Percentiles rank a stretch among this genome's conserved stretches.
Conservation (phyloP, 2,797 vertebrate genomes). For the Characodon lateralis region DNA sequence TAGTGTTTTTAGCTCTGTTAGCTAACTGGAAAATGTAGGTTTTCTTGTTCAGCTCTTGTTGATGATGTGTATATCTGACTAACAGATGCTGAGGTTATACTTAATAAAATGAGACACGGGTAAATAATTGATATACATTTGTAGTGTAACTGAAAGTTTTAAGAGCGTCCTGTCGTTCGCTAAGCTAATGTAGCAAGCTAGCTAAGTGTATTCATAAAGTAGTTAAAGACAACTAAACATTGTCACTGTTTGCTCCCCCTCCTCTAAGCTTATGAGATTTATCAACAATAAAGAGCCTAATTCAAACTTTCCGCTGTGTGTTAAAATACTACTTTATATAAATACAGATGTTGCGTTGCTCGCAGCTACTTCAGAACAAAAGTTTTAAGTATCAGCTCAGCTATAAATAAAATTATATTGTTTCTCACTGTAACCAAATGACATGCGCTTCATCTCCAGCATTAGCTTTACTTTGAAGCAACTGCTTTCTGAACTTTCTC, state of each 20-base stretch:
- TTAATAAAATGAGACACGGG: rapidly evolving
- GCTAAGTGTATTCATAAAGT: constrained; percentile 36
- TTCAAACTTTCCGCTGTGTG: background rate
- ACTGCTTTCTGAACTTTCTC: background rate
- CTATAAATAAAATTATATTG: background rate
- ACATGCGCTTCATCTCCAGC: background rate
- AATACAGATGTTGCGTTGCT: background rate
- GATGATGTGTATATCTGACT: background rate
- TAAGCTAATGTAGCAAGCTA: constrained; percentile 52
- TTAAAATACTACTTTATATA: background rate
- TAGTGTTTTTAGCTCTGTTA: constrained; percentile 83
- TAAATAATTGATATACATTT: background rate
- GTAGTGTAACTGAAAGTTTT: constrained; percentile 22
- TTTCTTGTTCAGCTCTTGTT: background rate
- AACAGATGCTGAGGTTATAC: rapidly evolving
- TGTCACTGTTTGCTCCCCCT: constrained; percentile 18
- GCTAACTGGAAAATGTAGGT: constrained; percentile 44
- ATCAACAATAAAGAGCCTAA: background rate
- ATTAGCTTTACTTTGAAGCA: background rate
- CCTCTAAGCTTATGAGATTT: background rate
- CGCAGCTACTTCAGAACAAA: constrained; percentile 9
- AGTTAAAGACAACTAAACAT: constrained; percentile 28
- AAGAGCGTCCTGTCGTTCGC: constrained; percentile 27
- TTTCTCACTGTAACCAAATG: background rate
- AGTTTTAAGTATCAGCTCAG: constrained; percentile 31